Percentiles rank a stretch among this genome's conserved stretches.
Evolutionary conservation across 2,888 invertebrate genomes (phyloP).

Genomic region (Chalcosyrphus nemorum): DNA sequence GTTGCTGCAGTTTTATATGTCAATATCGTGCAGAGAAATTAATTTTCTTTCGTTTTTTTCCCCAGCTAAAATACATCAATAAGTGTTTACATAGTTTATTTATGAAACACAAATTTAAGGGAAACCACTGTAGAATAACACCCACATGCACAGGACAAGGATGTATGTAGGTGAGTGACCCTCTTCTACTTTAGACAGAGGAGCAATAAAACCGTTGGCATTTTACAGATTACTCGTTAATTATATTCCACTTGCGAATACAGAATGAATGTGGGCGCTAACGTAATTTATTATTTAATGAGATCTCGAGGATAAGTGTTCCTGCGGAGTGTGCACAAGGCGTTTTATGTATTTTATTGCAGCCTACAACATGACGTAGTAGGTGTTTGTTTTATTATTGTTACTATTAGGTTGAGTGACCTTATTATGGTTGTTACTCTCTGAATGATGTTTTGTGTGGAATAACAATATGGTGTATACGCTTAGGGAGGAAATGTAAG

Average conservation of each 20-base stretch:
- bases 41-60: background rate
- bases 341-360: background rate
- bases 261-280: background rate
- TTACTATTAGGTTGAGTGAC: background rate
- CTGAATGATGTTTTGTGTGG: too few relatives aligned
- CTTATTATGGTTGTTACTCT: background rate
- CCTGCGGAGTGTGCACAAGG: background rate
- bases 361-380: background rate
- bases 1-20: background rate
- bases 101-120: background rate
- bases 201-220: conserved; percentile 3
- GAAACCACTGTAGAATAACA: background rate
- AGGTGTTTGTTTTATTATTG: background rate
- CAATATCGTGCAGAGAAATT: background rate
- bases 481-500: too few relatives aligned
- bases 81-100: background rate
- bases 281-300: conserved; percentile 20
- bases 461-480: too few relatives aligned
- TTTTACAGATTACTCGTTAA: conserved; percentile 22
- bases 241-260: conserved; percentile 11
- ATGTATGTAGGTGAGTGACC: background rate
- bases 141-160: background rate
- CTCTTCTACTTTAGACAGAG: background rate
- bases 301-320: background rate
- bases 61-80: background rate